Percentiles rank a stretch among this genome's conserved stretches.
These are phyloP conservation scores for Clarias platycephalus DNA, from an alignment of 2,797 vertebrate genomes.

Conservation along the genomic window DNA sequence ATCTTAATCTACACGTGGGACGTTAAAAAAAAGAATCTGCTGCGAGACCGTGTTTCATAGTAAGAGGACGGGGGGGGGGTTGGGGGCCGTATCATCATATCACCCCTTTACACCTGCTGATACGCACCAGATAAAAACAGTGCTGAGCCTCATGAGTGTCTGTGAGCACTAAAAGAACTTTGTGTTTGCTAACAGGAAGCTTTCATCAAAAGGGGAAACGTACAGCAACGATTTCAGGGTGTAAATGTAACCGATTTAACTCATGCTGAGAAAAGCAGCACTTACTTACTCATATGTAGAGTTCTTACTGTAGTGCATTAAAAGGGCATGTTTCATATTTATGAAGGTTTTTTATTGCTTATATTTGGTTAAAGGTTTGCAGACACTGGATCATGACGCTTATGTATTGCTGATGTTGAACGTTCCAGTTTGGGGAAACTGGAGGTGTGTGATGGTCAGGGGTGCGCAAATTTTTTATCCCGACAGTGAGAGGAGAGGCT, in stretches of 20 bases:
- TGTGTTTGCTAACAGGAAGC: not conserved
- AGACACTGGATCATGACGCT: not conserved
- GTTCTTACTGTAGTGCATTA: too few species aligned
- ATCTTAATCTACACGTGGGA: too few species aligned
- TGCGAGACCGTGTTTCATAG: too few species aligned
- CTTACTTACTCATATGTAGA: too few species aligned
- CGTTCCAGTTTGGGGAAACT: not conserved
- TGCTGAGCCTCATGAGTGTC: too few species aligned
- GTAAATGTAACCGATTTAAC: not conserved
- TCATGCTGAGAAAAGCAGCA: not conserved
- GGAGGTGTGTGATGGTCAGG: not conserved
- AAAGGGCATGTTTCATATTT: not conserved
- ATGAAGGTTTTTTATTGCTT: too few species aligned
- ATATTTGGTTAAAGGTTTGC: not conserved
- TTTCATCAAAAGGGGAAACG: constrained; percentile 1
- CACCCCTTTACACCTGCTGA: too few species aligned
- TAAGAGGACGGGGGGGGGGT: too few species aligned
- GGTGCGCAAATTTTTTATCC: not conserved
- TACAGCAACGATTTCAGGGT: not conserved
- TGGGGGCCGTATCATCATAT: too few species aligned
- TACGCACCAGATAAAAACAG: too few species aligned
- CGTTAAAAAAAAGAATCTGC: too few species aligned
- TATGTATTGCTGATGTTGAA: not conserved
- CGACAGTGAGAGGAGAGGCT: not conserved
- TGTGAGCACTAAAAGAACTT: not conserved